phyloP scores from a whole-genome alignment of 2,888 invertebrate species.

The Lagria hirta region DNA sequence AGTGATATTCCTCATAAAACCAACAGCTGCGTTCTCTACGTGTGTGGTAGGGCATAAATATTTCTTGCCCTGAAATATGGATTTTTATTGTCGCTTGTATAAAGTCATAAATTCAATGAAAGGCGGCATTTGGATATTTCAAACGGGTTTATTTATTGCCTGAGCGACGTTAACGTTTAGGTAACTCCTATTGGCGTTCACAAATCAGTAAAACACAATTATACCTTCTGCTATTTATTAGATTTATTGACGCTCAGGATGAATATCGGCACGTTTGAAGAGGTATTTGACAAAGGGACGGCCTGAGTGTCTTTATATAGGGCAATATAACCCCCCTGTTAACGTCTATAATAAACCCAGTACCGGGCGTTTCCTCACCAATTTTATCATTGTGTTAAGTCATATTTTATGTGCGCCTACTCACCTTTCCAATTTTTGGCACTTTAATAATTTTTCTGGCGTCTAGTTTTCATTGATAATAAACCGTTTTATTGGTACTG shows the following conservation, averaged over 20 bases:
- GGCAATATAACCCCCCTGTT: slow-evolving; percentile 27
- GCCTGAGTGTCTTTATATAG: slow-evolving; percentile 23
- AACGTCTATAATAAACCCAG: slow-evolving; percentile 20
- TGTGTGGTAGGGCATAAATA: slow-evolving; percentile 39
- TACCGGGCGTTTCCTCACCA: slow-evolving; percentile 9
- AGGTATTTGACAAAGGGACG: slow-evolving; percentile 40
- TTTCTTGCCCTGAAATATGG: slow-evolving; percentile 45
- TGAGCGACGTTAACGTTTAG: slow-evolving; percentile 36
- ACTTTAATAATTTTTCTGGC: slow-evolving; percentile 4
- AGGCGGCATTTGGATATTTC: slow-evolving; percentile 42
- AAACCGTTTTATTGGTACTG: slow-evolving; percentile 10
- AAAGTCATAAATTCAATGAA: slow-evolving; percentile 48
- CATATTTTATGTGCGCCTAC: slow-evolving; percentile 17
- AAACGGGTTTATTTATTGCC: slow-evolving; percentile 41
- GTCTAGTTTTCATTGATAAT: slow-evolving; percentile 6
- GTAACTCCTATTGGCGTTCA: slow-evolving; percentile 42
- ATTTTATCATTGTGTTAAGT: slow-evolving; percentile 11
- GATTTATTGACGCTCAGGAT: slow-evolving; percentile 40
- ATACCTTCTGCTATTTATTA: slow-evolving; percentile 43
- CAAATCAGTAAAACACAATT: slow-evolving; percentile 48
- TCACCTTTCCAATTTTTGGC: slow-evolving; percentile 13
- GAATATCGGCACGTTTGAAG: slow-evolving; percentile 41
- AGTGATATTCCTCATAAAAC: no score
- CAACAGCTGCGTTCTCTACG: slow-evolving; percentile 28
- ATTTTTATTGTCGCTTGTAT: slow-evolving; percentile 45